Evolutionary conservation across 2,113 vertebrate genomes (phyloP), one percentile per base, ranked within the genome.

Genomic region (Hirundichthys speculiger): DNA sequence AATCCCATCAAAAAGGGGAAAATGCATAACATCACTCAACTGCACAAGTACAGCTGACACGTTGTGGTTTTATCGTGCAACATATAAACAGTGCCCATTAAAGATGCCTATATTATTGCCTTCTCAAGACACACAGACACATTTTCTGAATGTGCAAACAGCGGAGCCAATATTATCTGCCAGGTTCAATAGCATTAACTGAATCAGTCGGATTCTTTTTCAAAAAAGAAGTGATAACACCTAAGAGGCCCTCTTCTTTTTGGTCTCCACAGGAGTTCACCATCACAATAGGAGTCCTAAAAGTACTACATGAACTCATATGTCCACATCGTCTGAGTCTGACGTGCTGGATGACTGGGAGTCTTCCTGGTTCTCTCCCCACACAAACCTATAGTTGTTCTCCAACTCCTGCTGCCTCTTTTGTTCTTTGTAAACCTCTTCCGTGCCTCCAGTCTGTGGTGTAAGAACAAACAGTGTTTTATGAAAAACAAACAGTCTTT

Each of bases 321-420:
- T 89, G 80, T 97, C 96, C 77, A 95, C 63, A 4, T 97, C 96
- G 0, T 97, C 95, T 1, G 94, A 91, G 74, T 96, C 96, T 4
- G 93, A 90, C 0, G 87, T 80, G 75, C 91, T 89, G 16, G 89
- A 57, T 14, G 92, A 69, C 72, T 91, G 88, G 7, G 86, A 82
- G 16, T 94, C 90, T 51, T 96, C 94, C 19, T 92, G 93, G 4
- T 86, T 90, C 22, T 93, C 92, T 77, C 94, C 93, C 95, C 95
- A 96, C 61, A 96, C 95, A 72, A 96, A 94, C 64, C 91, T 93
- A 57, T 97, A 97, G 73, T 97, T 97, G 90, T 93, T 94, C 72
- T 97, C 96, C 72, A 97, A 73, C 50, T 96, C 94, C 43, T 94
- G 93, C 60, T 96, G 95, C 41, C 96, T 88, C 54, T 94, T 94